A percentile compares a stretch with the other conserved stretches of the same genome.
Conservation (phyloP, 1,140 invertebrate species). For the Drosophila kikkawai region DNA sequence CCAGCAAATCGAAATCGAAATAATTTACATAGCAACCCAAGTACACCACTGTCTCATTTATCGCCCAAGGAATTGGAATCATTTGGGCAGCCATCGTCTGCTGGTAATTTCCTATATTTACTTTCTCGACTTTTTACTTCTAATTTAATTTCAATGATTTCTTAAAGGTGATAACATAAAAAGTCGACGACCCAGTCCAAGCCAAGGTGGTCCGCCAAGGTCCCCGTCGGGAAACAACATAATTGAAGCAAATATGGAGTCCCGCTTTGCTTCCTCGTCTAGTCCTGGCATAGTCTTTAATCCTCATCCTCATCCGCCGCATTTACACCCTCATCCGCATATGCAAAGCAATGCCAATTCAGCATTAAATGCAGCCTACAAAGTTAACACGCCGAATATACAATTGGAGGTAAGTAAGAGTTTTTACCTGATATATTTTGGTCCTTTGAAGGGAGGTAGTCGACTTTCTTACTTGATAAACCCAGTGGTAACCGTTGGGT, state of each 20-base stretch:
- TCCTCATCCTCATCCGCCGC: constrained; percentile 20
- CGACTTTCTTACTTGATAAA: background rate
- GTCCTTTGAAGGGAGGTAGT: background rate
- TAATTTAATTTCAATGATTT: background rate
- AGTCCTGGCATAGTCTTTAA: constrained; percentile 78
- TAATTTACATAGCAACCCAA: constrained; percentile 87
- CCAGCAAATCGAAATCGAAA: constrained; percentile 59
- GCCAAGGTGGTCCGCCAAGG: constrained; percentile 36
- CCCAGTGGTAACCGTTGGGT: background rate
- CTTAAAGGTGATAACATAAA: constrained; percentile 63
- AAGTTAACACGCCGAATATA: constrained; percentile 53
- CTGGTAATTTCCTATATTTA: constrained; percentile 10
- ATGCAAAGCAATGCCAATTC: constrained; percentile 63
- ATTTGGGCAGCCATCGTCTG: constrained; percentile 40
- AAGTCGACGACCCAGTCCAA: constrained; percentile 68
- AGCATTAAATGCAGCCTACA: constrained; percentile 61
- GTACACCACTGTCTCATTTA: constrained; percentile 89
- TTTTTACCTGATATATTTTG: background rate
- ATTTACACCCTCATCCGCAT: constrained; percentile 48
- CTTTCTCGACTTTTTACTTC: background rate
- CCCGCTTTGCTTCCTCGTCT: constrained; percentile 58
- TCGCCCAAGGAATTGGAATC: constrained; percentile 86
- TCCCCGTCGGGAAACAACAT: constrained; percentile 49
- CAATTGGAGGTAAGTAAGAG: constrained; percentile 54
- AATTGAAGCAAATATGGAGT: constrained; percentile 58